phyloP scores from a whole-genome alignment of 1,140 invertebrate genomes.

The Metaphire vulgaris region DNA sequence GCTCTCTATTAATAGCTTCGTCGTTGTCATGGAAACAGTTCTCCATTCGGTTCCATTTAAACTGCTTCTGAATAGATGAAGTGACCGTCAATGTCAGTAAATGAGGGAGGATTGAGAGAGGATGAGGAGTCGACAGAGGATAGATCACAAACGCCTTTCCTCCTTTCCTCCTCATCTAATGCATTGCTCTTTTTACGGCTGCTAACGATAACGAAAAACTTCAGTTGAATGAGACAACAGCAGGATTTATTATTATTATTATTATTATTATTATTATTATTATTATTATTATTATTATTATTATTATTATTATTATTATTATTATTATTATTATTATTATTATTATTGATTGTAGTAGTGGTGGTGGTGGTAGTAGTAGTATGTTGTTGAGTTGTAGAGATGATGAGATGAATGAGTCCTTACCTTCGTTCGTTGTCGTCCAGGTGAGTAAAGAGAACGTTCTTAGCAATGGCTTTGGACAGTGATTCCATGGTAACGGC shows the following conservation, averaged over 20 bases:
- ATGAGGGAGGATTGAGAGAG: not conserved
- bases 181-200: too few relatives aligned
- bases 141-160: too few relatives aligned
- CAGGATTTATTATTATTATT: not conserved
- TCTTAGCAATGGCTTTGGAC: constrained; percentile 94
- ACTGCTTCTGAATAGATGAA: not conserved
- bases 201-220: not conserved
- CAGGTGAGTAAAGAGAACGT: constrained; percentile 94
- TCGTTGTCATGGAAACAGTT: not conserved
- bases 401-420: not conserved
- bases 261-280: not conserved
- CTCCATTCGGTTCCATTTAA: not conserved
- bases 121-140: not conserved
- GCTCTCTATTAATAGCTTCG: too few relatives aligned
- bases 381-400: not conserved
- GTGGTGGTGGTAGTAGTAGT: not conserved
- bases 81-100: not conserved
- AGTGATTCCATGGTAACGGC: constrained; percentile 84
- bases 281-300: not conserved
- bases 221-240: not conserved
- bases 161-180: too few relatives aligned
- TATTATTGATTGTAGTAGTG: too few relatives aligned
- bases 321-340: not conserved
- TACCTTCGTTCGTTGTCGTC: constrained; percentile 83
- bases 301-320: not conserved